Evolutionary conservation across 2,797 vertebrate species (phyloP), one percentile per base, ranked within the genome.

Genomic region (Rhinatrema bivittatum): DNA sequence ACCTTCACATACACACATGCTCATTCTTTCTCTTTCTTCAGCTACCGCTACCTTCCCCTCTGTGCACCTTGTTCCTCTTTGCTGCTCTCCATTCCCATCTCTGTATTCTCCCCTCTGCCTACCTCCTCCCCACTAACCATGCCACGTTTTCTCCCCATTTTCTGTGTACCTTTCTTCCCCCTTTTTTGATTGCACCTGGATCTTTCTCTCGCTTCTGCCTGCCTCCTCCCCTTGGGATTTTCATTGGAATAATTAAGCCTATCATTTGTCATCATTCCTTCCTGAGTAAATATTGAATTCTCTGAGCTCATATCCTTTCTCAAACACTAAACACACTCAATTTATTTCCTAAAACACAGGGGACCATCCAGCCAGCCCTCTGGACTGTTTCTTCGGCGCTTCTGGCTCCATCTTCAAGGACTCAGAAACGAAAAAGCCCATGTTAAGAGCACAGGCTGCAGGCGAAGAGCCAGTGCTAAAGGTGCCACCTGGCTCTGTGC

Each of bases 241-340:
- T 5, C 20, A 20, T n/a, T 23, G 48, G 32, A 43, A 43, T 53
- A 48, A 56, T 43, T 37, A 47, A 26, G 32, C 29, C 16, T 29
- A 35, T 41, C 43, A 48, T 51, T 27, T 54, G 32, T 58, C 53
- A 51, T 43, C 34, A 33, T 44, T 46, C 34, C 50, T 35, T 52
- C 46, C 53, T 31, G 36, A 34, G 43, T 42, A 52, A 53, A 45
- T 39, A 44, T 49, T 50, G 48, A 19, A 53, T 53, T 46, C 25
- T 39, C 45, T 60, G 32, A 55, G 37, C 32, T 50, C 31, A 53
- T 40, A 42, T 43, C 33, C 37, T 42, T 17, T 34, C 13, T 15
- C 25, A 23, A 16, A 10, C 19, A 17, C 29, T 20, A 15, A 10
- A 17, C 10, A 25, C 14, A 27, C 26, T 24, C 27, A 9, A 24